phyloP scores from a whole-genome alignment of 1,140 invertebrate genomes.

The Drosophila setifemur region DNA sequence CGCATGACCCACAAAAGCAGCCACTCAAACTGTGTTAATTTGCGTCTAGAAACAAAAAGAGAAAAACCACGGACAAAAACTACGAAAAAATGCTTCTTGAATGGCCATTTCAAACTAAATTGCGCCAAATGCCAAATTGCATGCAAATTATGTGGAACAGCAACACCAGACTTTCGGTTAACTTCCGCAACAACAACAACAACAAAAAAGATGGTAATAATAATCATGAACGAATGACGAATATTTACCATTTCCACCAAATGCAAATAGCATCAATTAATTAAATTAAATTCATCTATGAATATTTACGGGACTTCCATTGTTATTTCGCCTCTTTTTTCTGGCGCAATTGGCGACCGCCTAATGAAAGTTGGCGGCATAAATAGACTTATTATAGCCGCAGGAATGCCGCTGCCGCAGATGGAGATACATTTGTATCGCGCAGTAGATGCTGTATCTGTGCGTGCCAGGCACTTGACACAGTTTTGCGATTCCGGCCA shows the following conservation, averaged over 20 bases:
- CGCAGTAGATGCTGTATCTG: slow-evolving; percentile 10
- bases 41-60: slow-evolving; percentile 38
- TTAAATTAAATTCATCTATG: slow-evolving; percentile 16
- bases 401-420: slow-evolving; percentile 53
- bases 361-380: slow-evolving; percentile 58
- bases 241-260: slow-evolving; percentile 23
- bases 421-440: slow-evolving; percentile 18
- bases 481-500: slow-evolving; percentile 52
- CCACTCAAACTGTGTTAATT: slow-evolving; percentile 74
- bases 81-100: slow-evolving; percentile 41
- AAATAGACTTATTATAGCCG: slow-evolving; percentile 65
- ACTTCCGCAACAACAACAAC: slow-evolving; percentile 54
- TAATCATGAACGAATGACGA: slow-evolving; percentile 5
- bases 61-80: slow-evolving; percentile 8
- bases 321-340: background rate
- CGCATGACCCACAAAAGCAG: slow-evolving; percentile 66
- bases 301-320: background rate
- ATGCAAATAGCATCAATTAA: slow-evolving; percentile 58
- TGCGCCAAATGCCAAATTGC: slow-evolving; percentile 76
- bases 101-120: slow-evolving; percentile 64
- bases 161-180: slow-evolving; percentile 13
- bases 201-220: slow-evolving; percentile 13
- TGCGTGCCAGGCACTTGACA: slow-evolving; percentile 55
- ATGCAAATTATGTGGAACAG: slow-evolving; percentile 76
- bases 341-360: background rate